Evolutionary conservation across 2,888 invertebrate genomes (phyloP).

Genomic region (Coenonympha glycerion): DNA sequence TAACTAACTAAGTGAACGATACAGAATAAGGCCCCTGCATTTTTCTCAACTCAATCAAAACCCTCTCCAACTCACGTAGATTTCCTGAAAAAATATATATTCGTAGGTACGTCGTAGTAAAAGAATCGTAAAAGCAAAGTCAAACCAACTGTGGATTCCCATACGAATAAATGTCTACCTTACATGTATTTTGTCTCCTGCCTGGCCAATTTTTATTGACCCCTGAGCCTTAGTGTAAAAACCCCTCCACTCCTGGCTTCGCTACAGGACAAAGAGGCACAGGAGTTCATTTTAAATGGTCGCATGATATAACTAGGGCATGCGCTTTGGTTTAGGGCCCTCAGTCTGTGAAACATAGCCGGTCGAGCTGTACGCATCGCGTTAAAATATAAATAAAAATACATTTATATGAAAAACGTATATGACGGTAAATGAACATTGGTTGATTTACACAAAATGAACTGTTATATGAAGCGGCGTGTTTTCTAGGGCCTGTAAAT

Average conservation of each 20-base stretch:
- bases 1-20: no score
- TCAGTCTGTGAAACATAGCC: conserved; percentile 27
- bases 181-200: conserved; percentile 35
- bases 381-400: background rate
- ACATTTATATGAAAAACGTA: background rate
- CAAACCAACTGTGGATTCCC: conserved; percentile 67
- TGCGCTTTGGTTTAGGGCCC: conserved; percentile 45
- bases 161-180: conserved; percentile 34
- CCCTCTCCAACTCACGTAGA: background rate
- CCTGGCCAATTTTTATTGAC: conserved; percentile 36
- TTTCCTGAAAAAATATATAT: background rate
- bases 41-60: background rate
- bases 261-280: conserved; percentile 28
- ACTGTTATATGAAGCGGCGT: background rate
- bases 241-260: conserved; percentile 20
- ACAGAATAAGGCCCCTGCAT: no score
- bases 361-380: conserved; percentile 9
- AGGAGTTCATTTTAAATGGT: conserved; percentile 40
- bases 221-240: conserved; percentile 22
- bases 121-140: conserved; percentile 28
- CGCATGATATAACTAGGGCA: conserved; percentile 44
- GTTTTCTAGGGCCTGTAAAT: conserved; percentile 12
- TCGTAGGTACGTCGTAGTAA: conserved; percentile 15
- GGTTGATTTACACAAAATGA: conserved; percentile 2
- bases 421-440: conserved; percentile 1